Percentiles rank a stretch among this genome's conserved stretches.
Conservation (phyloP, 1,140 invertebrate species). For the Brachionus rubens region DNA sequence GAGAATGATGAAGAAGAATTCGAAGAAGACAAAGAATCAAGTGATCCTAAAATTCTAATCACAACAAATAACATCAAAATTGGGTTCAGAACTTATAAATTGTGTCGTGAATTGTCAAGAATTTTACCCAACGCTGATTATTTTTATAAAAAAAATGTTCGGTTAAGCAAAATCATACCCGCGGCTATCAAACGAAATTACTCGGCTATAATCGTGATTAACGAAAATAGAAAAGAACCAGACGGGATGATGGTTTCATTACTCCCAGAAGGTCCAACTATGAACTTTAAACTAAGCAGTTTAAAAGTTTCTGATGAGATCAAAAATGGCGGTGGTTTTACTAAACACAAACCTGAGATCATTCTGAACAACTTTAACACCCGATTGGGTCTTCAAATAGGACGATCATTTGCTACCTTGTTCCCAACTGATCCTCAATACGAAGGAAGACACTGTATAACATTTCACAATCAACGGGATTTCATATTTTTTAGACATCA, state of each 20-base stretch:
- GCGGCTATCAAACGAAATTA: constrained; percentile 64
- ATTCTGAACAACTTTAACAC: constrained; percentile 95
- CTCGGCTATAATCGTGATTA: neutral
- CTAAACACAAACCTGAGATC: constrained; percentile 83
- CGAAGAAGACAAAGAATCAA: constrained; percentile 78
- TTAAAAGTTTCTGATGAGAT: constrained; percentile 62
- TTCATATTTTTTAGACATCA: constrained; percentile 98
- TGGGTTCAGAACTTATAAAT: constrained; percentile 77
- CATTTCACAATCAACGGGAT: constrained; percentile 97
- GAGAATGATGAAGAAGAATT: constrained; percentile 67
- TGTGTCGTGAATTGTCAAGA: constrained; percentile 81
- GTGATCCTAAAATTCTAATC: constrained; percentile 88
- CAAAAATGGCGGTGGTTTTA: constrained; percentile 64
- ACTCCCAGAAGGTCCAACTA: constrained; percentile 90
- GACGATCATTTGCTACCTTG: constrained; percentile 86
- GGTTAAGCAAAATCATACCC: constrained; percentile 80
- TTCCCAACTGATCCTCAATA: constrained; percentile 96
- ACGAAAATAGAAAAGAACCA: constrained; percentile 14
- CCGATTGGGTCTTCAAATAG: constrained; percentile 79
- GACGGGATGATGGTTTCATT: constrained; percentile 83
- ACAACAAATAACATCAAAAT: constrained; percentile 87
- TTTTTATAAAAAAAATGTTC: constrained; percentile 74
- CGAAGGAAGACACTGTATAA: constrained; percentile 82
- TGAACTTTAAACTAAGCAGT: constrained; percentile 69
- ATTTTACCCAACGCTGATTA: constrained; percentile 85